Conservation (phyloP, 2,797 vertebrate genomes). For the Macrochelys suwanniensis region DNA sequence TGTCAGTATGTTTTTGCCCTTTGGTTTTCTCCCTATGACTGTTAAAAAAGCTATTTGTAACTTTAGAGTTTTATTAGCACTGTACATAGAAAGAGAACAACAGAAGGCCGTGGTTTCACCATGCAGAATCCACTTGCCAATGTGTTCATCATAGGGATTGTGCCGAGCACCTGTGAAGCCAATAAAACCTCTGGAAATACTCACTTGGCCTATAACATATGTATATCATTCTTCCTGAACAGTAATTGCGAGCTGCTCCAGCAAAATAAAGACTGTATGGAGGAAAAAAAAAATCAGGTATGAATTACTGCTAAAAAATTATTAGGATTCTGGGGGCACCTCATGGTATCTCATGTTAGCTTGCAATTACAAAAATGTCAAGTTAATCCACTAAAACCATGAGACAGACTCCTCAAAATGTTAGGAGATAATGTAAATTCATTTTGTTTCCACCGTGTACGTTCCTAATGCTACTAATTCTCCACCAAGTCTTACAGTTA, state of each 20-base stretch:
- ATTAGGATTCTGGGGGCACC: neutral
- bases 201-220: neutral
- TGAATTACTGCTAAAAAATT: conserved; percentile 27
- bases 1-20: neutral
- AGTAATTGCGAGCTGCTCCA: neutral
- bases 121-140: neutral
- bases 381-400: neutral
- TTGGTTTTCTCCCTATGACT: conserved; percentile 19
- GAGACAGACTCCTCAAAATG: neutral
- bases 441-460: neutral
- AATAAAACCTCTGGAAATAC: neutral
- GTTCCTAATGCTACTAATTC: neutral
- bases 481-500: neutral
- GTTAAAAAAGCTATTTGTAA: neutral
- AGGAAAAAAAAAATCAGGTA: neutral
- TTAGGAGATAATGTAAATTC: neutral
- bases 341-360: neutral
- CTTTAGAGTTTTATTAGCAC: neutral
- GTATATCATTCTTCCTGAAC: neutral
- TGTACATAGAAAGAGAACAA: neutral
- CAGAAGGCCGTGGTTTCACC: neutral
- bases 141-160: neutral
- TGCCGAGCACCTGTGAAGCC: neutral
- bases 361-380: neutral
- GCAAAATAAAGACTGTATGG: neutral